Conservation (phyloP, 92 coral and sea anemone genomes). For the Virgularia gustaviana region DNA sequence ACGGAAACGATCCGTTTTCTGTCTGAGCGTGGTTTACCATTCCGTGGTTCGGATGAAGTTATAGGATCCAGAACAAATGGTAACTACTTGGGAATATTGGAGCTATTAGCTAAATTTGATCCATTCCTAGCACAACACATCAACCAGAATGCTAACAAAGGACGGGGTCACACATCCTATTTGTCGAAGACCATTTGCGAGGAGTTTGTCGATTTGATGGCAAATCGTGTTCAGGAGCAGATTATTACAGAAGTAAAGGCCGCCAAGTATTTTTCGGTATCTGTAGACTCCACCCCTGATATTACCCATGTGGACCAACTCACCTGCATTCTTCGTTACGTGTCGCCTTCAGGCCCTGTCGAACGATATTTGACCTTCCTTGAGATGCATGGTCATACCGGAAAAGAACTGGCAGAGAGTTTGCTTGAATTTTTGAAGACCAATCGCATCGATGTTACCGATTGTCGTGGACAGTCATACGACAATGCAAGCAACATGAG, state of each 20-base stretch:
- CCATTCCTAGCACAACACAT: conserved; percentile 4
- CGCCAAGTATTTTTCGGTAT: conserved; percentile 29
- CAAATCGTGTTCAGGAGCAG: not conserved
- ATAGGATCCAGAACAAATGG: conserved; percentile 2
- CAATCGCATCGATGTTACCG: not conserved
- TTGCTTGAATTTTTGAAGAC: not conserved
- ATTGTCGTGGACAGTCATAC: conserved; percentile 29
- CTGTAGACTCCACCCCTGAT: conserved; percentile 21
- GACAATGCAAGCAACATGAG: conserved; percentile 27
- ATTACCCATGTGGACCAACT: conserved; percentile 12
- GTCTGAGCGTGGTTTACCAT: conserved; percentile 18
- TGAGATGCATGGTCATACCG: conserved; percentile 24
- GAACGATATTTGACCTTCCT: conserved; percentile 20
- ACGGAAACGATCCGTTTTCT: conserved; percentile 7
- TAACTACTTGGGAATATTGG: conserved; percentile 2
- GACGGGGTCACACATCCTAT: conserved; percentile 14
- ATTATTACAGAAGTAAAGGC: conserved; percentile 26
- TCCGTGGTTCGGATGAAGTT: not conserved
- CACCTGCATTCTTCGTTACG: conserved; percentile 8
- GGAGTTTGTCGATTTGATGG: conserved; percentile 22
- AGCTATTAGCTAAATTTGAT: conserved; percentile 9
- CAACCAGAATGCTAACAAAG: not conserved
- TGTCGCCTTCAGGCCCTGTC: not conserved
- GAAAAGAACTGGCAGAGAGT: conserved; percentile 10
- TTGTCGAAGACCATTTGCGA: conserved; percentile 11